Evolutionary conservation across 2,888 invertebrate genomes (phyloP).

Genomic region (Orthosia gracilis): DNA sequence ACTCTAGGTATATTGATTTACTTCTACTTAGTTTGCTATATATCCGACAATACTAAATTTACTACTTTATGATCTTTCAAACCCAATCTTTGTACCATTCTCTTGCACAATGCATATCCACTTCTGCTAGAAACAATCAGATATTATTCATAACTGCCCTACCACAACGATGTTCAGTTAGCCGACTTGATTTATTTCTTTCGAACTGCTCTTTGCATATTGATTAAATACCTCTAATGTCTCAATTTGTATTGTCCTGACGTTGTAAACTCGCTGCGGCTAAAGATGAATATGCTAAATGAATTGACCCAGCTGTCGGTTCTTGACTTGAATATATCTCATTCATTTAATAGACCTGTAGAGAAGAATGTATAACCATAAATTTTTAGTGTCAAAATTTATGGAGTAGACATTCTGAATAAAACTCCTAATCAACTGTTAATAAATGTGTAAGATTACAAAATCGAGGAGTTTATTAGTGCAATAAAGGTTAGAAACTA

Average conservation of each 20-base stretch:
- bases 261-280: constrained; percentile 21
- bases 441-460: constrained; percentile 21
- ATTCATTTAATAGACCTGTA: background rate
- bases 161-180: constrained; percentile 76
- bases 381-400: constrained; percentile 19
- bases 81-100: background rate
- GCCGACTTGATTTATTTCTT: constrained; percentile 57
- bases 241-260: constrained; percentile 54
- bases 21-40: background rate
- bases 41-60: background rate
- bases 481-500: constrained; percentile 60
- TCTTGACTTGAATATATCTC: constrained; percentile 3
- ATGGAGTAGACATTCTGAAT: constrained; percentile 29
- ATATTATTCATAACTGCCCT: constrained; percentile 80
- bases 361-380: background rate
- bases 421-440: constrained; percentile 36
- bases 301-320: constrained; percentile 5
- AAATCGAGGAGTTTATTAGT: constrained; percentile 50
- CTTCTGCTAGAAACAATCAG: constrained; percentile 62
- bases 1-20: constrained; percentile 11
- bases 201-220: constrained; percentile 59
- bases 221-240: constrained; percentile 58
- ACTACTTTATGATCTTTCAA: constrained; percentile 4
- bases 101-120: constrained; percentile 44
- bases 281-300: constrained; percentile 19